Conservation (phyloP, 2,113 vertebrate genomes). For the Porphyrio hochstetteri region DNA sequence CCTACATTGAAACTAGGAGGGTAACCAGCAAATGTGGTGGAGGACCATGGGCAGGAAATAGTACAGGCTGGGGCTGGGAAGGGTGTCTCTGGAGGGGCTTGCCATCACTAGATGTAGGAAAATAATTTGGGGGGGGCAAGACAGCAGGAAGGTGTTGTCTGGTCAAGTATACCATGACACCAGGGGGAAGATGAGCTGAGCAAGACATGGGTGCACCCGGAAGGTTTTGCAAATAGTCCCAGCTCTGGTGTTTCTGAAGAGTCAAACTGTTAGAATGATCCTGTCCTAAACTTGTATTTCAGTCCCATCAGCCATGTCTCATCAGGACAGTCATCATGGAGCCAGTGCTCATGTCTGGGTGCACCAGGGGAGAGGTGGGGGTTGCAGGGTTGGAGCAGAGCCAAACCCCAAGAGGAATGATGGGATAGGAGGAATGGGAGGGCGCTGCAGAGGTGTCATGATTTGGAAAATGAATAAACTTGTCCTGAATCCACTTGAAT, state of each 20-base stretch:
- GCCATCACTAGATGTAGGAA: not conserved
- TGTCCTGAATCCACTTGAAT: not conserved
- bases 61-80: not conserved
- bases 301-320: not conserved
- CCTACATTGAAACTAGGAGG: accelerated
- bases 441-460: not conserved
- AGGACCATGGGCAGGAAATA: not conserved
- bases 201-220: accelerated
- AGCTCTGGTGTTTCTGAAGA: not conserved
- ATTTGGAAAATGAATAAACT: not conserved
- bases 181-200: not conserved
- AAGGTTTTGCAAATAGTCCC: not conserved
- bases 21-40: accelerated
- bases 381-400: not conserved
- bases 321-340: not conserved
- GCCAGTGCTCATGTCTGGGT: not conserved
- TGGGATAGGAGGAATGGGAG: not conserved
- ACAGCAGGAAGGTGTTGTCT: accelerated
- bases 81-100: not conserved
- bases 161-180: accelerated
- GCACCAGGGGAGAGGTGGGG: not conserved
- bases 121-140: accelerated
- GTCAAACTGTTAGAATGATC: not conserved
- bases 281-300: not conserved
- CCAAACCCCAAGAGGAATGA: not conserved